These are phyloP conservation scores for Lophochroa leadbeateri DNA, from an alignment of 2,113 vertebrate species.

Conservation along the genomic window DNA sequence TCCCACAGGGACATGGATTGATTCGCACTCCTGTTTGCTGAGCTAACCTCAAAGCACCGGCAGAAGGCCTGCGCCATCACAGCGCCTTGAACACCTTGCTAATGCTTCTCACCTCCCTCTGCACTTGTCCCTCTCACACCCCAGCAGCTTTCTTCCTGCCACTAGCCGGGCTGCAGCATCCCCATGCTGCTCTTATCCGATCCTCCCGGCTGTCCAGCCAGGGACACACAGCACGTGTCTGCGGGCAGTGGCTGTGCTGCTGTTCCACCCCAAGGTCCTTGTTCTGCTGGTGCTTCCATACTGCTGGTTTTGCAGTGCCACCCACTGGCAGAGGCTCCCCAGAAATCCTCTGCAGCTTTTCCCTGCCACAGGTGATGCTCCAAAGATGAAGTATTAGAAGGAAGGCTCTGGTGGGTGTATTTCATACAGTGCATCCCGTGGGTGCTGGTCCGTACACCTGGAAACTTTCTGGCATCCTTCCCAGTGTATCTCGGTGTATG, in stretches of 20 bases:
- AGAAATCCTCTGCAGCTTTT: not conserved
- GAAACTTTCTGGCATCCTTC: not conserved
- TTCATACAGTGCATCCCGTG: accelerated
- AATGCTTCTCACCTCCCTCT: not conserved
- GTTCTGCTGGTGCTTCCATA: not conserved
- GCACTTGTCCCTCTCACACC: not conserved
- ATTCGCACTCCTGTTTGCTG: accelerated
- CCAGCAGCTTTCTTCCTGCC: not conserved
- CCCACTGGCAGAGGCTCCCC: constrained; percentile 34
- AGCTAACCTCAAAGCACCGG: not conserved
- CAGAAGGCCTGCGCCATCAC: accelerated
- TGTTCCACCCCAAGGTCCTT: not conserved
- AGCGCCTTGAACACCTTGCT: not conserved
- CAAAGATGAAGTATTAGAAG: not conserved
- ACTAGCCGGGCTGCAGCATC: not conserved
- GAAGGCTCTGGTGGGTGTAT: not conserved
- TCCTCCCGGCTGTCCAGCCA: not conserved
- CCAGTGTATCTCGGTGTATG: not conserved
- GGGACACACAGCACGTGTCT: not conserved
- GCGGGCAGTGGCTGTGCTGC: not conserved
- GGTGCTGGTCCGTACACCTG: not conserved
- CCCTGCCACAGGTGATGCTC: not conserved
- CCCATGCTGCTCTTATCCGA: accelerated
- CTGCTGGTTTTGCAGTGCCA: constrained; percentile 56
- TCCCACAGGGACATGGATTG: not conserved